These are phyloP conservation scores for Criorhina ranunculi DNA, from an alignment of 2,888 invertebrate genomes.

Conservation along the genomic window DNA sequence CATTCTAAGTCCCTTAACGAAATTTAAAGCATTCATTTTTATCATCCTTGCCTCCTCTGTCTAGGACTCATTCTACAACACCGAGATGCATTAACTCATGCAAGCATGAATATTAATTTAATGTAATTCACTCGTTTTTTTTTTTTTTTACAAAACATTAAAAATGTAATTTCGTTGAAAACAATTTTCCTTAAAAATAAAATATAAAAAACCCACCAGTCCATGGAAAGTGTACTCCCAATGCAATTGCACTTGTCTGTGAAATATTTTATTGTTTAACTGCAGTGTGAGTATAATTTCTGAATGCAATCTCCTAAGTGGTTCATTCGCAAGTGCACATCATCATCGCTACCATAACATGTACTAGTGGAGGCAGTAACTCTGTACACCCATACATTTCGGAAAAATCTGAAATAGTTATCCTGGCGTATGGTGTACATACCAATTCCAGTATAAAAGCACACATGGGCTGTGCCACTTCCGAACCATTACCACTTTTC, in stretches of 20 bases:
- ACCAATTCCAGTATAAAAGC: slow-evolving; percentile 33
- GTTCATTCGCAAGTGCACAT: slow-evolving; percentile 54
- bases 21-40: too few relatives aligned
- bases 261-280: slow-evolving; percentile 66
- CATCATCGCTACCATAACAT: slow-evolving; percentile 27
- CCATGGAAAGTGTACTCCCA: slow-evolving; percentile 5
- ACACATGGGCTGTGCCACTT: not conserved
- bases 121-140: not conserved
- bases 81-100: too few relatives aligned
- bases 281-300: slow-evolving; percentile 45
- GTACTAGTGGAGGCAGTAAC: not conserved
- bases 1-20: too few relatives aligned
- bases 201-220: not conserved
- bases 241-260: slow-evolving; percentile 48
- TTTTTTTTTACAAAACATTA: slow-evolving; percentile 5
- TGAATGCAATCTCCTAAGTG: slow-evolving; percentile 73
- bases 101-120: too few relatives aligned
- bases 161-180: slow-evolving; percentile 55
- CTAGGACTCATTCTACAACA: too few relatives aligned
- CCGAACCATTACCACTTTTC: not conserved
- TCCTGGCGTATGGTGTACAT: not conserved
- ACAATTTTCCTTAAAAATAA: not conserved
- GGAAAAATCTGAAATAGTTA: slow-evolving; percentile 42
- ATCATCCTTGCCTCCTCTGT: too few relatives aligned
- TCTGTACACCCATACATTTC: slow-evolving; percentile 3